Evolutionary conservation across 1,140 invertebrate genomes (phyloP).

Genomic region (Drosophila serrata): DNA sequence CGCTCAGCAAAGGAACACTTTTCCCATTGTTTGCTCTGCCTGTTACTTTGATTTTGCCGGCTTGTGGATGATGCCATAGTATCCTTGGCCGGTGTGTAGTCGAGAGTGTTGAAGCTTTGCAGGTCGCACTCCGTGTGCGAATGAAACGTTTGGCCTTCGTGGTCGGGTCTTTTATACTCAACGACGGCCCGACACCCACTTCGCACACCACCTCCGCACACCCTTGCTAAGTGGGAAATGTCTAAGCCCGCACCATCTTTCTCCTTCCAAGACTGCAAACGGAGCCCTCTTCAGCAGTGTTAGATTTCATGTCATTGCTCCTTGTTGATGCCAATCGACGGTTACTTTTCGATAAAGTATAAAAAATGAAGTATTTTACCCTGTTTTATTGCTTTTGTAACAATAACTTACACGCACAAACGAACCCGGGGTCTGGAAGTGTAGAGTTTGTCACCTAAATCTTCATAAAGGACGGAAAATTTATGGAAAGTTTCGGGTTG

Average conservation of each 20-base stretch:
- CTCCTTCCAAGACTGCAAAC: neutral
- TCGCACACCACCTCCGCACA: conserved; percentile 3
- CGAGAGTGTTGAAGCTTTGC: conserved; percentile 8
- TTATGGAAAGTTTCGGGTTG: conserved; percentile 6
- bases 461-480: conserved; percentile 8
- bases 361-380: conserved; percentile 52
- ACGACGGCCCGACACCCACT: neutral
- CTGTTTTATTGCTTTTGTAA: conserved; percentile 64
- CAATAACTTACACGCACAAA: conserved; percentile 69
- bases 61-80: conserved; percentile 18
- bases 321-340: conserved; percentile 75
- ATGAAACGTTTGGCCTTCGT: conserved; percentile 51
- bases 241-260: neutral
- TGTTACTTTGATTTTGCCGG: conserved; percentile 28
- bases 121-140: conserved; percentile 46
- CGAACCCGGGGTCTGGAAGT: neutral
- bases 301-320: conserved; percentile 77
- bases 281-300: conserved; percentile 37
- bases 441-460: conserved; percentile 40
- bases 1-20: conserved; percentile 17
- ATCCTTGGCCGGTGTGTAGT: conserved; percentile 23
- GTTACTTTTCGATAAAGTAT: conserved; percentile 62
- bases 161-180: conserved; percentile 62
- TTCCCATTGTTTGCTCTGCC: conserved; percentile 10
- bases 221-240: conserved; percentile 16